Conservation (phyloP, 2,888 invertebrate genomes). For the Thyatira batis region DNA sequence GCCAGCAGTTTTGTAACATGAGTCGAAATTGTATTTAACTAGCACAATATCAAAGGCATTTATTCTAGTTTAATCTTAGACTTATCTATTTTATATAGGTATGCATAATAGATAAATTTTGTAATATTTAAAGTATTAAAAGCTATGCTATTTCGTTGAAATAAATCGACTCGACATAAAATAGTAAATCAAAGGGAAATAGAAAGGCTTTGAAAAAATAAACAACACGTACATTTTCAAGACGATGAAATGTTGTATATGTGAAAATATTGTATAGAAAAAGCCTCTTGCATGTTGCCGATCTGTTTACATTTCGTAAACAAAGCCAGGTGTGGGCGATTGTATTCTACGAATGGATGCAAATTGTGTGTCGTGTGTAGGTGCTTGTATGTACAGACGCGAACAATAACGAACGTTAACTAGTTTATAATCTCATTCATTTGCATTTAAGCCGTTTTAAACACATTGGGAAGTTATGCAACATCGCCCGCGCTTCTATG, state of each 20-base stretch:
- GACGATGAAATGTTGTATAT: constrained; percentile 3
- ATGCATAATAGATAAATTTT: too few species aligned
- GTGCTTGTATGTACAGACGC: constrained; percentile 6
- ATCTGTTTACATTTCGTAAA: constrained; percentile 15
- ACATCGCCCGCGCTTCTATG: neutral
- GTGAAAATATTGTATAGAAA: constrained; percentile 2
- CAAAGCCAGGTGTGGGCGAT: constrained; percentile 9
- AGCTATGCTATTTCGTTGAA: too few species aligned
- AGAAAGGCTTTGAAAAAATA: constrained; percentile 1
- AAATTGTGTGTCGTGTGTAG: constrained; percentile 13
- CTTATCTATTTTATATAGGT: too few species aligned
- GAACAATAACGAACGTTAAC: constrained; percentile 7
- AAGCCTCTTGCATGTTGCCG: constrained; percentile 12
- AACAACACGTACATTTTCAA: constrained; percentile 7
- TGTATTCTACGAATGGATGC: constrained; percentile 12
- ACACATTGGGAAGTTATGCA: constrained; percentile 8
- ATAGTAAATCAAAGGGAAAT: neutral
- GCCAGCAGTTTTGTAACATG: too few species aligned
- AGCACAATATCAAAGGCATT: too few species aligned
- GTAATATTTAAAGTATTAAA: too few species aligned
- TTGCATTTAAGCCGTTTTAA: constrained; percentile 17
- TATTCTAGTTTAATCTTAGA: too few species aligned
- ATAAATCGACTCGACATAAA: neutral
- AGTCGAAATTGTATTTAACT: too few species aligned
- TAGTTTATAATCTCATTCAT: constrained; percentile 14